Evolutionary conservation across 2,113 vertebrate genomes (phyloP), one percentile per base, ranked within the genome.

Genomic region (Promerops cafer): DNA sequence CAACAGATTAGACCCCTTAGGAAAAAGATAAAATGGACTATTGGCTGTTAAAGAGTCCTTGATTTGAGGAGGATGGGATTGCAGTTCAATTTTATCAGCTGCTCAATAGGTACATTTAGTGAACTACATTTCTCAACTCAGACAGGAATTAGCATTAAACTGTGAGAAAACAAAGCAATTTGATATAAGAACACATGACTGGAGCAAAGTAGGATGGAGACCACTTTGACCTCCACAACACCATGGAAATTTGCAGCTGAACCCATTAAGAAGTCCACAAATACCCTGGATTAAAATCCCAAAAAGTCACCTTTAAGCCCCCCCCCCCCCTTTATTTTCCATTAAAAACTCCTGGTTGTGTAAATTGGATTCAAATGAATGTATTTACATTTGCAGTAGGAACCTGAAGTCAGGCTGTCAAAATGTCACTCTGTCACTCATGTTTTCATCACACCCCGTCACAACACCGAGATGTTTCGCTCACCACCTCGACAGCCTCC

Each of bases 381-480:
- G 9, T 92, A 96, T 97, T 97, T 95, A 96, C 93, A 95, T 96
- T 93, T 93, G 87, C 92, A 44, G 95, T 7, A 84, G 85, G 93
- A 88, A 97, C 91, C 90, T 94, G 80, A 87, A 94, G 93, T 93
- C 93, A 39, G 79, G 66, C 96, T 97, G 95, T 97, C 94, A 96
- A 96, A 96, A 94, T 61, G 93, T 96, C 97, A 96, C 76, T 79
- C 93, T 90, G 94, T 97, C 96, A 96, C 94, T 95, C 96, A 93
- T 72, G 93, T 92, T 97, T 96, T 90, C 89, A 76, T 83, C 39
- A 8, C 84, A 40, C 59, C 77, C 92, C 88, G 5, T 97, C 94
- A 97, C 86, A 94, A 97, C 92, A 96, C 56, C 4, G 37, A 72
- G 90, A 92, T 60, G 11, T 72, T 78, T 44, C 27, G 13, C 60